A percentile compares a stretch with the other conserved stretches of the same genome.
Conservation (phyloP, 2,888 invertebrate species). For the Diloba caeruleocephala region DNA sequence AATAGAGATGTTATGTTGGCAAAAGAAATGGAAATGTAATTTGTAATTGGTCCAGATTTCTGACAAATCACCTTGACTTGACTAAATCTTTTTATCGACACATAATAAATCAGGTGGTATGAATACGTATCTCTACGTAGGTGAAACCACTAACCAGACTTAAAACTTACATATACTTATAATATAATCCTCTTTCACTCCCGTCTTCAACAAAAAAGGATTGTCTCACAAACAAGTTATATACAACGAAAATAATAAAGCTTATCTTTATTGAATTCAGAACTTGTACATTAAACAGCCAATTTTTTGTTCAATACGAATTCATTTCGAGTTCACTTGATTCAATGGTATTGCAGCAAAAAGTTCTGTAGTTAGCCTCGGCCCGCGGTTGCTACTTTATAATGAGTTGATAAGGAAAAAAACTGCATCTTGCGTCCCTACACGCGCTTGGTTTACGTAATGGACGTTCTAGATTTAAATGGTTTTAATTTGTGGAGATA, state of each 20-base stretch:
- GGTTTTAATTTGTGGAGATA: too few species aligned
- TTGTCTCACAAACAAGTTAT: conserved; percentile 53
- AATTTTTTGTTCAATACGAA: conserved; percentile 44
- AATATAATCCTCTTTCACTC: conserved; percentile 20
- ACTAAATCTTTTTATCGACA: too few species aligned
- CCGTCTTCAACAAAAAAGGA: conserved; percentile 42
- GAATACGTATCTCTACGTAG: conserved; percentile 34
- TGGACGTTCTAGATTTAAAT: conserved; percentile 20
- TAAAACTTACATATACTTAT: conserved; percentile 5
- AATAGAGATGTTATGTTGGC: too few species aligned
- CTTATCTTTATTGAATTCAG: conserved; percentile 53
- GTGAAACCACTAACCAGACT: conserved; percentile 42
- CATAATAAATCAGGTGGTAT: conserved; percentile 33
- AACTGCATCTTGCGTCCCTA: conserved; percentile 46
- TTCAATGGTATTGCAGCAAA: conserved; percentile 51
- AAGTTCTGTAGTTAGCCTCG: conserved; percentile 45
- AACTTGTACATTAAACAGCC: conserved; percentile 40
- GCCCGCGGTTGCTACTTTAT: conserved; percentile 28
- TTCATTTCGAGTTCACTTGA: conserved; percentile 51
- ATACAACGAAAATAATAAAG: conserved; percentile 52
- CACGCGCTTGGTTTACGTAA: conserved; percentile 15
- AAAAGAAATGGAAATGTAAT: too few species aligned
- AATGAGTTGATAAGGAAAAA: conserved; percentile 40
- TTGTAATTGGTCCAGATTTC: too few species aligned
- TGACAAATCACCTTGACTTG: too few species aligned